Base-by-base conservation (phyloP, 2,888 invertebrate species). In the Lasius platythorax region DNA sequence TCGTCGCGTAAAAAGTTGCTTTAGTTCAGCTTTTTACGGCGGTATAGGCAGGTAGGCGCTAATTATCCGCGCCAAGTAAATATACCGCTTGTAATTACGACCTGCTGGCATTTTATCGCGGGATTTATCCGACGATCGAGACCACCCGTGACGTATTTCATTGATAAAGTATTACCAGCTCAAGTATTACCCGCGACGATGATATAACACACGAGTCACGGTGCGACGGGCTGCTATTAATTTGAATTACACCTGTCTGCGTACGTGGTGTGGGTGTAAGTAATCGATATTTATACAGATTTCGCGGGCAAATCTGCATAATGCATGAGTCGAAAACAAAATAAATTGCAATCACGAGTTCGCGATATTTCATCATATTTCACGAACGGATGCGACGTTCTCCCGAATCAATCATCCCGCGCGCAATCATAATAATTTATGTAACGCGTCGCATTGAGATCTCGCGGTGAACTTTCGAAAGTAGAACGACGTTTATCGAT, bases 401-500 rank as follows among this genome's bases (percentile, higher is more conserved):
- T 15, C 30, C 37, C 30, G 72, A 58, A 73, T 79, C 79, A 79
- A 79, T 79, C 56, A 43, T 8, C 15, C 2, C 11, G 28, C 37
- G 43, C 75, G 33, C 33, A 40, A 46, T 61, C 46, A 23, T 33
- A 23, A 79, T 79, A 73, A 72, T 79, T 43, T 37, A 28, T 58
- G 58, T 61, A 33, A 61, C 46, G 43, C 58, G 61, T 33, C 61
- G 40, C 70, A 53, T 76, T 68, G 79, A 33, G 43, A 61, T 79
- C 75, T 53, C 46, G 23, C 73, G n/a, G 33, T 53, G 79, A 73
- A 79, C 43, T 73, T 73, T 72, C 58, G 56, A 79, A 74, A 79
- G 61, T 73, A 0, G 79, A 79, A 12, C 79, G 75, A 74, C 74
- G 79, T 61, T 73, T 74, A 74, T 79, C 79, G 79, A 79, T 66